Evolutionary conservation across 2,113 vertebrate genomes (phyloP).

Genomic region (Delphinus delphis): DNA sequence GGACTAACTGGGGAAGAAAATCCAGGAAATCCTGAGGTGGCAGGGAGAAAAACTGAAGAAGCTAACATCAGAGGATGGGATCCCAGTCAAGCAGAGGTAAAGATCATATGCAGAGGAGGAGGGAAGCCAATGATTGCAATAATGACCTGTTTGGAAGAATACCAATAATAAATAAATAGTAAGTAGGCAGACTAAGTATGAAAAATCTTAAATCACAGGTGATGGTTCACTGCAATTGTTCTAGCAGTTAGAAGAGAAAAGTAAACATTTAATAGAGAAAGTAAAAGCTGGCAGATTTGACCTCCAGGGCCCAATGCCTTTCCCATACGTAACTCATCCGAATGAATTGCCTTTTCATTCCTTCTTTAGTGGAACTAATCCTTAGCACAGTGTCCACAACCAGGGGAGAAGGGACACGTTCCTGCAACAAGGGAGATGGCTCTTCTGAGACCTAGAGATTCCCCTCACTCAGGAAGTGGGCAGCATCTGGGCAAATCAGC

Average conservation of each 20-base stretch:
- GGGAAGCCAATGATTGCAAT: background rate
- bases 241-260: constrained; percentile 13
- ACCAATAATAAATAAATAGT: background rate
- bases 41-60: background rate
- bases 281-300: background rate
- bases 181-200: background rate
- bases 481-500: background rate
- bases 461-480: background rate
- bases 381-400: background rate
- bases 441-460: background rate
- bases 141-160: background rate
- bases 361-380: background rate
- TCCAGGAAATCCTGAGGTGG: background rate
- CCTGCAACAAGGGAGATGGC: background rate
- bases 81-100: background rate
- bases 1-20: background rate
- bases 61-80: background rate
- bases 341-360: background rate
- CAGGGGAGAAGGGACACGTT: background rate
- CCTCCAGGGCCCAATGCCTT: background rate
- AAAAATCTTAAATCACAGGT: background rate
- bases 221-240: background rate
- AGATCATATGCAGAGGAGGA: background rate
- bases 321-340: background rate
- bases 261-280: constrained; percentile 5